Conservation (phyloP, 2,888 invertebrate genomes). For the Aspidapion aeneum region DNA sequence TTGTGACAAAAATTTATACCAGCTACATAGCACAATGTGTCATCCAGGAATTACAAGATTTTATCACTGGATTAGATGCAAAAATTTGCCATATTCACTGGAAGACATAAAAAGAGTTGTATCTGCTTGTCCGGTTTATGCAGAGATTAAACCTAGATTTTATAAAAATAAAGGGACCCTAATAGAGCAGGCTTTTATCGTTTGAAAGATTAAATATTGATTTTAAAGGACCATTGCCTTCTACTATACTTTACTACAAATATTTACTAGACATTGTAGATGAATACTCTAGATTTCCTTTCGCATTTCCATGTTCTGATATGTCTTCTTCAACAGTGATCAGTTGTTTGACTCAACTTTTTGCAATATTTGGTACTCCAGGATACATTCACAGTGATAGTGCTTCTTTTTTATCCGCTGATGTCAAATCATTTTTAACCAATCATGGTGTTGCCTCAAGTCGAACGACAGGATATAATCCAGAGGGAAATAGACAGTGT, state of each 20-base stretch:
- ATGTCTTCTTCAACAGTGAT: slow-evolving; percentile 13
- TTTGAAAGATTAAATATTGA: not conserved
- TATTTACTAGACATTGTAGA: slow-evolving; percentile 11
- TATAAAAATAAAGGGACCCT: not conserved
- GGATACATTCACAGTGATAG: not conserved
- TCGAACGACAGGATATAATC: not conserved
- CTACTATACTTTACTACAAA: not conserved
- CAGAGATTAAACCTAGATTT: not conserved
- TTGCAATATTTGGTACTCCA: not conserved
- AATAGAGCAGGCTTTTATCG: not conserved
- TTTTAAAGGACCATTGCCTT: not conserved
- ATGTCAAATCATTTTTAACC: no score
- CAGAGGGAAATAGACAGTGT: slow-evolving; percentile 4
- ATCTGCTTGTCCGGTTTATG: not conserved
- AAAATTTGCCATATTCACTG: no score
- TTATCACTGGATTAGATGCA: no score
- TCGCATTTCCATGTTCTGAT: slow-evolving; percentile 15
- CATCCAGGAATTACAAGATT: no score
- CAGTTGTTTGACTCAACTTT: slow-evolving; percentile 8
- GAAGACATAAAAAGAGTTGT: not conserved
- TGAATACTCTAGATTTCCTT: slow-evolving; percentile 13
- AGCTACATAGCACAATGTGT: no score
- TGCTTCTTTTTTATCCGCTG: slow-evolving; percentile 1
- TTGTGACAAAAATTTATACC: no score
- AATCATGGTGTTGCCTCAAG: no score